Base-by-base conservation (phyloP, 2,797 vertebrate genomes). In the Ctenochaetus hawaiiensis region DNA sequence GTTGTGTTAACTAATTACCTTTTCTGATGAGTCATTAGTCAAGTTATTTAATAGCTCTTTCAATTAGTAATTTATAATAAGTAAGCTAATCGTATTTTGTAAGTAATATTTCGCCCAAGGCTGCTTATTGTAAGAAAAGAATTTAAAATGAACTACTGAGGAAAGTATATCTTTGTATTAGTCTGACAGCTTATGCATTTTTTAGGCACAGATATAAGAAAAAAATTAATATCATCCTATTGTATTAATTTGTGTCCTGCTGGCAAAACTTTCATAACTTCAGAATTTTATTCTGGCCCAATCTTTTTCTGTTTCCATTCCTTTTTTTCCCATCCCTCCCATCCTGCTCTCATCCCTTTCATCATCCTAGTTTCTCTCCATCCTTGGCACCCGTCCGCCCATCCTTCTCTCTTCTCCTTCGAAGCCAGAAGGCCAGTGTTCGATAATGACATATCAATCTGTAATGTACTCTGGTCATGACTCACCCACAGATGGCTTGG, bases 401-500 rank as follows among this genome's bases (percentile, higher is more conserved):
- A 0, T 77, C 67, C 49, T 72, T 75, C 75, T 72, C 75, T 71
- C 60, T 52, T 66, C 67, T 56, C 62, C 69, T 73, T 84, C 45
- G n/a, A 76, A 60, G 83, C 85, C 76, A 92, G 82, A 83, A 87
- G 89, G 86, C 80, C 71, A 73, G 79, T 81, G 86, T 92, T 94
- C 87, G 86, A 92, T 94, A 91, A 92, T 91, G 91, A 88, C 89
- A 89, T 90, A 89, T 94, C 89, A 89, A 86, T 92, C 90, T 86
- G 85, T 90, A 91, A 86, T 85, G 79, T 81, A 71, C 86, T 86
- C 87, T 78, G 65, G 89, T 93, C 93, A 87, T 94, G 93, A 94
- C 86, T 95, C 93, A 93, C 78, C 82, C 89, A 78, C 93, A 92
- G 92, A 93, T 91, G 86, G 90, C 82, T 80, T 18, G 58, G 72